Conservation (phyloP, 2,888 invertebrate species). For the Yponomeuta plumbellus region DNA sequence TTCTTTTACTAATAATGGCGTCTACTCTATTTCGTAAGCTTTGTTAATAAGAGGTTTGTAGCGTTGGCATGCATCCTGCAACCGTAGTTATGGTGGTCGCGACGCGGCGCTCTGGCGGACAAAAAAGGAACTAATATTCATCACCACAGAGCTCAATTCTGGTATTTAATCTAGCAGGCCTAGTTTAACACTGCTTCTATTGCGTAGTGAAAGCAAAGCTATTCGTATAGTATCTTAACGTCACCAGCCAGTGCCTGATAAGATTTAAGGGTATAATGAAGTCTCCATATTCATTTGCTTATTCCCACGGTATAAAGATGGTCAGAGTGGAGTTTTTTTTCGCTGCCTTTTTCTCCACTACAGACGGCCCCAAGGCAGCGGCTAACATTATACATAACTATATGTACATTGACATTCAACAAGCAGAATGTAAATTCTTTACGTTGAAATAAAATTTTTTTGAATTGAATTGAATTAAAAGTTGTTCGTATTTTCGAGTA, state of each 20-base stretch:
- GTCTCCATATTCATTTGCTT: no score
- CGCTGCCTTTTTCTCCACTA: no score
- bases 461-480: no score
- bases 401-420: no score
- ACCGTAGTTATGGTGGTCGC: slow-evolving; percentile 32
- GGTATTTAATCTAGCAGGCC: neutral
- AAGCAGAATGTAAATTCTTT: no score
- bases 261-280: no score
- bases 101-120: slow-evolving; percentile 11
- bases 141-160: slow-evolving; percentile 16
- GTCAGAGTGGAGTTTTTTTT: no score
- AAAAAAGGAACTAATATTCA: neutral
- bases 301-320: no score
- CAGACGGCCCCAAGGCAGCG: no score
- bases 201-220: neutral
- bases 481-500: no score
- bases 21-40: neutral
- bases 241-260: neutral
- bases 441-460: no score
- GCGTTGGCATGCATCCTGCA: slow-evolving; percentile 71
- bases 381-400: no score
- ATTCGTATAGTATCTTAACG: neutral
- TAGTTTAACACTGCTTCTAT: neutral
- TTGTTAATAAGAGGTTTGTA: slow-evolving; percentile 49
- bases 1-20: slow-evolving; percentile 2